phyloP scores from a whole-genome alignment of 2,888 invertebrate species.

The Platerodrilus igneus region DNA sequence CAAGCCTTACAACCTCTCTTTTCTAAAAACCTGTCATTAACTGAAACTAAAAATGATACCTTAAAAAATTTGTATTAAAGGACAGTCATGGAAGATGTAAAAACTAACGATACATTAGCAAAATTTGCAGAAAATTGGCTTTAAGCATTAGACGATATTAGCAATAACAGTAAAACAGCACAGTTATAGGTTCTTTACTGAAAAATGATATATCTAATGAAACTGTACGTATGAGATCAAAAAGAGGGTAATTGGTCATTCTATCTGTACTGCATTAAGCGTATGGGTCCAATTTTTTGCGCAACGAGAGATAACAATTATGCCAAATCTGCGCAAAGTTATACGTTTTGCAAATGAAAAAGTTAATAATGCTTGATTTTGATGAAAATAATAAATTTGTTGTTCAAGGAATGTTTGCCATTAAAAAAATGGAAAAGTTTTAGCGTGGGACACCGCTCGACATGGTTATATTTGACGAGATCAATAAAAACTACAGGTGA shows the following conservation, averaged over 20 bases:
- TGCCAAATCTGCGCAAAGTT: constrained; percentile 6
- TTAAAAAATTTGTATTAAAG: too few species aligned
- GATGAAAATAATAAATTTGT: constrained; percentile 6
- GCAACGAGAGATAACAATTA: constrained; percentile 6
- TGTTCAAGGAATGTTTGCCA: constrained; percentile 5
- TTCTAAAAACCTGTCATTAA: too few species aligned
- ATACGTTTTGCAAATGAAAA: constrained; percentile 7
- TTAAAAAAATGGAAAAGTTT: constrained; percentile 3
- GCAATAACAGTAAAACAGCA: too few species aligned
- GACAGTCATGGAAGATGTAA: too few species aligned
- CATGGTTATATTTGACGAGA: constrained; percentile 8
- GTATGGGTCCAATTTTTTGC: constrained; percentile 6
- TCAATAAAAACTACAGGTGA: constrained; percentile 5
- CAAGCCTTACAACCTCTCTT: too few species aligned
- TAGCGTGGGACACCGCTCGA: constrained; percentile 10
- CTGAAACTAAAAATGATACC: too few species aligned
- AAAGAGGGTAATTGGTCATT: constrained; percentile 4
- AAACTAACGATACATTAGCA: too few species aligned
- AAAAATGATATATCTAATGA: too few species aligned
- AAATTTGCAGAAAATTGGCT: too few species aligned
- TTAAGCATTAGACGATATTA: too few species aligned
- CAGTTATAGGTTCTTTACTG: too few species aligned
- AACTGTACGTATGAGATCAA: too few species aligned
- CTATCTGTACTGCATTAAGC: constrained; percentile 3
- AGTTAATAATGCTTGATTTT: not conserved